Evolutionary conservation across 2,888 invertebrate species (phyloP).

Genomic region (Diploptera punctata): DNA sequence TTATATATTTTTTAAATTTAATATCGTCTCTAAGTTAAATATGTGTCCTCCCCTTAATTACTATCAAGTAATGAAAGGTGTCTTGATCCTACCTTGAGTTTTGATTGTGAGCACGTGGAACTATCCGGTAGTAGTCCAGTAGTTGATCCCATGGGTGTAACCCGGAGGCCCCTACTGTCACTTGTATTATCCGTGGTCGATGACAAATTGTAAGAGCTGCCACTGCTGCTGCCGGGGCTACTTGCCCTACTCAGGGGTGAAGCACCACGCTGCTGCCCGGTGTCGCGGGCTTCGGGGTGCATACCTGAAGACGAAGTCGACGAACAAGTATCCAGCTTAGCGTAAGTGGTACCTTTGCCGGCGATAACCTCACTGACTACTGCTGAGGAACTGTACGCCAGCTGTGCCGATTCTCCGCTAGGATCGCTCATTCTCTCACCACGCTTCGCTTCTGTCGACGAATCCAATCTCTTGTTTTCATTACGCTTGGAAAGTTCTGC

Average conservation of each 20-base stretch:
- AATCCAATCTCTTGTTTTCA: background rate
- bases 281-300: background rate
- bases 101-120: background rate
- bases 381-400: background rate
- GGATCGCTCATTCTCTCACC: background rate
- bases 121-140: background rate
- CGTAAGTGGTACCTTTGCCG: background rate
- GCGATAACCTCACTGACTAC: background rate
- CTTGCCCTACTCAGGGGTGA: conserved; percentile 20
- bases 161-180: background rate
- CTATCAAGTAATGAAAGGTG: too few species aligned
- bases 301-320: background rate
- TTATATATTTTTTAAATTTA: too few species aligned
- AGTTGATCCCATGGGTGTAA: conserved; percentile 11
- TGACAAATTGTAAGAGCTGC: background rate
- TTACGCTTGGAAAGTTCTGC: background rate
- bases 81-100: conserved; percentile 9
- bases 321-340: background rate
- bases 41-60: too few species aligned
- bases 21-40: too few species aligned
- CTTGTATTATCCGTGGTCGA: background rate
- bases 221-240: conserved; percentile 24
- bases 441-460: background rate
- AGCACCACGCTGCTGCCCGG: conserved; percentile 1
- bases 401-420: background rate